Evolutionary conservation across 2,888 invertebrate genomes (phyloP).

Genomic region (Osmoderma eremita): DNA sequence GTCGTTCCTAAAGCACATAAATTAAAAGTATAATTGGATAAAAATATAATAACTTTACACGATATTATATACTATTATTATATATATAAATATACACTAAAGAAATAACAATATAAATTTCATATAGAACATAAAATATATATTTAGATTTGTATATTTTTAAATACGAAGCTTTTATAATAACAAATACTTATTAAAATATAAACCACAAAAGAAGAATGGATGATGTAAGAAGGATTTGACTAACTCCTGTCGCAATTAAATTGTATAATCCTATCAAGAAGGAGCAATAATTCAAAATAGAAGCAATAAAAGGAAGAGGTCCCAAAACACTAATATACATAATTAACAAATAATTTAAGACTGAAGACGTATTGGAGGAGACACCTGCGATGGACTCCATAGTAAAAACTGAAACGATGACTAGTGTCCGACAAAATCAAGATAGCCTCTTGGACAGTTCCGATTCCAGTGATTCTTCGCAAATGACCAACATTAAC

Average conservation of each 20-base stretch:
- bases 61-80: no score
- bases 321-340: background rate
- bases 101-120: slow-evolving; percentile 8
- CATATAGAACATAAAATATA: slow-evolving; percentile 19
- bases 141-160: slow-evolving; percentile 35
- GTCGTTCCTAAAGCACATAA: slow-evolving; percentile 23
- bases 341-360: background rate
- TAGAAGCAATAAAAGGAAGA: slow-evolving; percentile 16
- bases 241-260: background rate
- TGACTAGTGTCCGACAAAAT: slow-evolving; percentile 58
- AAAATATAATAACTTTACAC: no score
- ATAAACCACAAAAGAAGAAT: no score
- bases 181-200: background rate
- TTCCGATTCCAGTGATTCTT: slow-evolving; percentile 62
- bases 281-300: background rate
- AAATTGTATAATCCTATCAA: background rate
- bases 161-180: slow-evolving; percentile 33
- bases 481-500: slow-evolving; percentile 52
- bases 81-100: background rate
- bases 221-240: background rate
- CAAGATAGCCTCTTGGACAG: slow-evolving; percentile 59
- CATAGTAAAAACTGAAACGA: slow-evolving; percentile 46
- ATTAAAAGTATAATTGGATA: background rate
- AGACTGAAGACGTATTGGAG: background rate
- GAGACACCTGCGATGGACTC: slow-evolving; percentile 10